Base-by-base conservation (phyloP, 2,888 invertebrate species). In the Campoplex nolae region DNA sequence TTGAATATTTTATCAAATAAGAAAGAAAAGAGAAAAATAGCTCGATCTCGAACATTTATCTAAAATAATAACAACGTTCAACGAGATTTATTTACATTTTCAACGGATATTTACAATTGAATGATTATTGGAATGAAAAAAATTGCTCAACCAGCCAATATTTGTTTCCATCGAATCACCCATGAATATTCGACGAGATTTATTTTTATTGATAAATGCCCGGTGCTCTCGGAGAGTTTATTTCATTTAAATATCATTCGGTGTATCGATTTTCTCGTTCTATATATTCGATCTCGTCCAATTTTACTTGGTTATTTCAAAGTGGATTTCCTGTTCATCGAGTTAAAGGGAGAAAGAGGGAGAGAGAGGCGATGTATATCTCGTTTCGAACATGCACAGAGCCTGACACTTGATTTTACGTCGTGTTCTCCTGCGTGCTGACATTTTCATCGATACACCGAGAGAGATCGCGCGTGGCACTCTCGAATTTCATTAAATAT, bases 251-350 rank as follows among this genome's bases (percentile, higher is more conserved):
- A 76, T 42, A 23, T 35, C 16, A 7, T 48, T 42, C 28, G 4
- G 38, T 35, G n/a, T n/a, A 79, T 73, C 71, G 73, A 74, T 74
- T 23, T 35, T 62, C 18, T 76, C 71, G 35, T 32, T 56, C 45
- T 45, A 79, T 45, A 32, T 67, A 62, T 68, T 35, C 23, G 28
- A 35, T 23, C 23, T 68, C 65, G 67, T 80, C 54, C 68, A 32
- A 82, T 68, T 82, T 82, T 75, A 67, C 35, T 75, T 73, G 67
- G 68, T 68, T 56, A 65, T 56, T 56, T 56, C 67, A 75, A 48
- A 75, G 68, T 82, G 56, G 45, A 82, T 82, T 75, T 82, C 82
- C 82, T 75, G 68, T 68, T 45, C 45, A 70, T 35, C 7, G 28
- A 62, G 62, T 11, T 28, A 28, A 11, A 32, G 62, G 32, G 62